Percentiles rank a stretch among this genome's conserved stretches.
Evolutionary conservation across 1,140 invertebrate species (phyloP).

Genomic region (Hylaeus volcanicus): DNA sequence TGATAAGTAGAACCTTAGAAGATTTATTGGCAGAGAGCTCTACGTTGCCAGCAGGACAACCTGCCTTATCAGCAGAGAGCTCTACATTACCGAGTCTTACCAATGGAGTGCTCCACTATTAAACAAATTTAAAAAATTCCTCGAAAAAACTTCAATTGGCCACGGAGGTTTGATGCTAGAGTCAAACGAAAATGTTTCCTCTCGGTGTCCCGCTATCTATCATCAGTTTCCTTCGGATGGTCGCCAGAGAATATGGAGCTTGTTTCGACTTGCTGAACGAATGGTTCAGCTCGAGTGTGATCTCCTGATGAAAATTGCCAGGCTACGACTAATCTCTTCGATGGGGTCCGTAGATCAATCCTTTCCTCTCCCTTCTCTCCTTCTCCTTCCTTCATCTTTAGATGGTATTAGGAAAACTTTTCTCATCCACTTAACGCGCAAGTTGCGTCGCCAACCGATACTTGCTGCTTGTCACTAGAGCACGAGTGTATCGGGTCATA

Average conservation of each 20-base stretch:
- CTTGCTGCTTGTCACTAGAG: conserved; percentile 43
- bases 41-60: no score
- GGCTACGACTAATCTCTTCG: conserved; percentile 53
- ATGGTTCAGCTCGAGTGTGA: conserved; percentile 52
- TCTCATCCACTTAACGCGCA: conserved; percentile 64
- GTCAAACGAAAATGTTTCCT: no score
- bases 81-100: no score
- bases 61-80: no score
- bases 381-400: conserved; percentile 16
- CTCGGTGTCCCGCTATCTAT: not conserved
- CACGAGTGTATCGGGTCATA: conserved; percentile 55
- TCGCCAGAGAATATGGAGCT: conserved; percentile 16
- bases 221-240: conserved; percentile 24
- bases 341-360: conserved; percentile 5
- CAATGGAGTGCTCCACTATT: no score
- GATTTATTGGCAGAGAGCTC: no score
- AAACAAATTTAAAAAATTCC: no score
- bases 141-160: no score
- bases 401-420: conserved; percentile 63
- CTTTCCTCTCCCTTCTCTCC: not conserved
- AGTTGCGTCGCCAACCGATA: conserved; percentile 52
- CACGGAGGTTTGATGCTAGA: no score
- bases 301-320: conserved; percentile 54
- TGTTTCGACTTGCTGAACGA: conserved; percentile 44
- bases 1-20: no score